These are phyloP conservation scores for Tragulus kanchil DNA, from an alignment of 2,113 vertebrate species.

Conservation along the genomic window DNA sequence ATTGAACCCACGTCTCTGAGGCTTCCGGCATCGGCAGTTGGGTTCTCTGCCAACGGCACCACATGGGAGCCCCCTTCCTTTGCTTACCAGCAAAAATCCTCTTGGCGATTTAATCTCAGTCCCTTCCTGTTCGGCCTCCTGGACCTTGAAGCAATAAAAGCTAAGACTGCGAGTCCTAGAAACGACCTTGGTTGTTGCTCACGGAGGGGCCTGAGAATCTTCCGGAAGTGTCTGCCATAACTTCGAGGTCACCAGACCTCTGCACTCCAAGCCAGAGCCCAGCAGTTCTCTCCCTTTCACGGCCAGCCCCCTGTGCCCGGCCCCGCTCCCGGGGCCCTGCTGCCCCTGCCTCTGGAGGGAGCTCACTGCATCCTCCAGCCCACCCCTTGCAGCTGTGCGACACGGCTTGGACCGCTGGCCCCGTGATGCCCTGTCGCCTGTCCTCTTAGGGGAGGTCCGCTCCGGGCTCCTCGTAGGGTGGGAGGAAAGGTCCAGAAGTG, in stretches of 20 bases:
- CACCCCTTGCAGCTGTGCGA: neutral
- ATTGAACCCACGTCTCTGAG: neutral
- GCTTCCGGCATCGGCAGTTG: neutral
- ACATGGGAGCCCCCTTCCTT: neutral
- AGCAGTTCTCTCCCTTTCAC: rapidly evolving
- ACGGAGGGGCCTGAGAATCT: rapidly evolving
- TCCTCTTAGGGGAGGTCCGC: too few relatives aligned
- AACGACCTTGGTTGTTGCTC: neutral
- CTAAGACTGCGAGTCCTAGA: neutral
- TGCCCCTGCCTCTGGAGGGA: neutral
- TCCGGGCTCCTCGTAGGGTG: rapidly evolving
- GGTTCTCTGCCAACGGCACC: neutral
- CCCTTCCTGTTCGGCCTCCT: neutral
- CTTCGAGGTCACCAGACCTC: neutral
- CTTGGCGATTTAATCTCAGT: neutral
- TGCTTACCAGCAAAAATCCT: neutral
- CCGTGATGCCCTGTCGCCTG: rapidly evolving
- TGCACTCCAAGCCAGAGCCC: neutral
- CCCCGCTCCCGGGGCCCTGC: too few relatives aligned
- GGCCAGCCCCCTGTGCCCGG: neutral
- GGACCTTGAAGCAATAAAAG: rapidly evolving
- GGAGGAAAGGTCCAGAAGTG: neutral
- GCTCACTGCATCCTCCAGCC: rapidly evolving
- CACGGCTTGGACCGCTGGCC: rapidly evolving
- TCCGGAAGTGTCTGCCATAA: rapidly evolving